These are phyloP conservation scores for Neoarius graeffei DNA, from an alignment of 2,113 vertebrate genomes.

Conservation along the genomic window DNA sequence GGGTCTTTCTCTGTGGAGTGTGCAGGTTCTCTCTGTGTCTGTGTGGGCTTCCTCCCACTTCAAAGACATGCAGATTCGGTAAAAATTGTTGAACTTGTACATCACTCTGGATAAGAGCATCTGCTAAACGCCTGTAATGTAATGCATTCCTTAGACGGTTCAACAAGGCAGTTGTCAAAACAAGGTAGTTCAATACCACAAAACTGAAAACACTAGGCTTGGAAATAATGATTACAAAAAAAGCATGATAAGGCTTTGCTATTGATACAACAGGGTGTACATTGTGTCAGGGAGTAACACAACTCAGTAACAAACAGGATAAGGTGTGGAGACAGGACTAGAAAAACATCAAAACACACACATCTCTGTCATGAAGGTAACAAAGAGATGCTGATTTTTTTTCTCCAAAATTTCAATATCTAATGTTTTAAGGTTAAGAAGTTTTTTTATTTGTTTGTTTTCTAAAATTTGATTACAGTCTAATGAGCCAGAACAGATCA, in stretches of 20 bases:
- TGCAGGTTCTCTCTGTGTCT: too few species aligned
- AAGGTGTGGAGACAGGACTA: background rate
- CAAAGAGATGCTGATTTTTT: background rate
- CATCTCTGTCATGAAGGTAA: background rate
- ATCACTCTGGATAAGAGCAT: too few species aligned
- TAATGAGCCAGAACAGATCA: background rate
- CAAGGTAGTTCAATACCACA: background rate
- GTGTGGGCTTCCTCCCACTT: too few species aligned
- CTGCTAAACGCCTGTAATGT: too few species aligned
- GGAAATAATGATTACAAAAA: background rate
- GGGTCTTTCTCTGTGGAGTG: too few species aligned
- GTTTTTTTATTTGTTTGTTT: background rate
- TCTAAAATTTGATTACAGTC: background rate
- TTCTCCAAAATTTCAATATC: background rate
- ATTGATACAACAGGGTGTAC: background rate
- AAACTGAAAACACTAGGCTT: background rate
- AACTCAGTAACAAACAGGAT: background rate
- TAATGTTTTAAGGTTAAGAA: background rate
- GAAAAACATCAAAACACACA: background rate
- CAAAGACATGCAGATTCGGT: too few species aligned
- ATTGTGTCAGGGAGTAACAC: background rate
- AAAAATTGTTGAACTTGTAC: too few species aligned
- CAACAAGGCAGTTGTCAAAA: background rate
- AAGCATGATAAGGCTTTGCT: background rate
- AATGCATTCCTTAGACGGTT: too few species aligned